Percentiles rank a stretch among this genome's conserved stretches.
Conservation (phyloP, 2,113 vertebrate species). For the Tachycineta bicolor region DNA sequence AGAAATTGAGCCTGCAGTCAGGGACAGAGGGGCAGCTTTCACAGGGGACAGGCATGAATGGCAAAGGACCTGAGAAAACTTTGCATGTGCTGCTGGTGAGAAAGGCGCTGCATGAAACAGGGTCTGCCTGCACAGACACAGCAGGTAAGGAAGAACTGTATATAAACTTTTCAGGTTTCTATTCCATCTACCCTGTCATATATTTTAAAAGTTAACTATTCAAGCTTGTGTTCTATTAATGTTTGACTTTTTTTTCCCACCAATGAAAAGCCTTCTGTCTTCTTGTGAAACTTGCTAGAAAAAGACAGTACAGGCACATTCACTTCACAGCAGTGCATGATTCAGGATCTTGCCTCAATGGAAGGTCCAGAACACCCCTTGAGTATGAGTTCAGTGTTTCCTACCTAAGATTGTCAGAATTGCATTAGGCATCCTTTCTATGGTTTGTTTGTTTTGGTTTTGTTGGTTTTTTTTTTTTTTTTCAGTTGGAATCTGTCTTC, state of each 20-base stretch:
- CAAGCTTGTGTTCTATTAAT: not conserved
- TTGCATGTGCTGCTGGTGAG: not conserved
- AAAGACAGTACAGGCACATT: not conserved
- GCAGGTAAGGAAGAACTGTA: not conserved
- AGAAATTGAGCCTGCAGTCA: not conserved
- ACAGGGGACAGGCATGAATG: fast-evolving
- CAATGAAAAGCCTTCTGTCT: not conserved
- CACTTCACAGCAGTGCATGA: not conserved
- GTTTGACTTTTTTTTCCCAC: not conserved
- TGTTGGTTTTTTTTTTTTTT: not conserved
- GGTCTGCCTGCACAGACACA: not conserved
- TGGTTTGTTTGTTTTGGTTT: not conserved
- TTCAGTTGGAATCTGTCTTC: not conserved
- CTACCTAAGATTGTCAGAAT: not conserved
- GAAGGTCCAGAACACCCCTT: not conserved
- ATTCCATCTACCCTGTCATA: not conserved
- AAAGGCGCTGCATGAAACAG: not conserved
- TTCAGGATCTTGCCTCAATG: not conserved
- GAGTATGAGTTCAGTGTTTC: not conserved
- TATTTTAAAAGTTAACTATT: not conserved
- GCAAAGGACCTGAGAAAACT: not conserved
- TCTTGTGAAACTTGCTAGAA: not conserved
- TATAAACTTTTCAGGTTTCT: not conserved
- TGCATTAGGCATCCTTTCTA: not conserved
- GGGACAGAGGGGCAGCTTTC: not conserved